Conservation (phyloP, 2,888 invertebrate species). For the Adineta ricciae region DNA sequence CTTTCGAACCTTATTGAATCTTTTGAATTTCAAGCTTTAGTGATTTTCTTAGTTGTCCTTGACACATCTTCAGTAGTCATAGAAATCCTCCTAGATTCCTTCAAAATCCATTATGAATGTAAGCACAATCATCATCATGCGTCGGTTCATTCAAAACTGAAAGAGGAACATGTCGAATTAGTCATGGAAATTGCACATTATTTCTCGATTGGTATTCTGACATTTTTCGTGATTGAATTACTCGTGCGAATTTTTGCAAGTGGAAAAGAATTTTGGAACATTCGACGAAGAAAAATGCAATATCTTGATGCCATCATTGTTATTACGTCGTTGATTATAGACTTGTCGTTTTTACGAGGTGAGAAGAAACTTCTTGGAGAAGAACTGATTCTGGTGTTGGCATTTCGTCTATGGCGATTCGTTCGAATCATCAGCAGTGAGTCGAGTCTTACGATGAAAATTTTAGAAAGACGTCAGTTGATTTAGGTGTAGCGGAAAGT, state of each 20-base stretch:
- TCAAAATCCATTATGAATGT: neutral
- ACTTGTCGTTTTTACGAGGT: neutral
- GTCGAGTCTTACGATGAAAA: neutral
- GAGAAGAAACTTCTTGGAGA: neutral
- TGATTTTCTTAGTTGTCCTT: neutral
- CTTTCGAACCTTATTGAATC: neutral
- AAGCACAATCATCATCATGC: neutral
- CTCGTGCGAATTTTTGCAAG: neutral
- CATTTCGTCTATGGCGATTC: conserved; percentile 11
- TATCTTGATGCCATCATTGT: neutral
- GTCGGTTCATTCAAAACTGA: neutral
- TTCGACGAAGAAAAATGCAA: neutral
- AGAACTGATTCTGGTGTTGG: neutral
- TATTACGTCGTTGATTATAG: neutral
- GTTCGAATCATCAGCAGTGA: neutral
- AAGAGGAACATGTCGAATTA: neutral
- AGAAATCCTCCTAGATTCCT: neutral
- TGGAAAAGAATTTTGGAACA: neutral
- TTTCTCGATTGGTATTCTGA: neutral
- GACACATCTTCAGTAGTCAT: neutral
- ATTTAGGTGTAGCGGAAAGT: neutral
- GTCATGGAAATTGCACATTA: neutral
- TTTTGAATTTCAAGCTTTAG: neutral
- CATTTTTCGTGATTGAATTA: neutral
- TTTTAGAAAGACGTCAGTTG: too few species aligned